phyloP scores from a whole-genome alignment of 2,888 invertebrate species.

The Serrognathus titanus region DNA sequence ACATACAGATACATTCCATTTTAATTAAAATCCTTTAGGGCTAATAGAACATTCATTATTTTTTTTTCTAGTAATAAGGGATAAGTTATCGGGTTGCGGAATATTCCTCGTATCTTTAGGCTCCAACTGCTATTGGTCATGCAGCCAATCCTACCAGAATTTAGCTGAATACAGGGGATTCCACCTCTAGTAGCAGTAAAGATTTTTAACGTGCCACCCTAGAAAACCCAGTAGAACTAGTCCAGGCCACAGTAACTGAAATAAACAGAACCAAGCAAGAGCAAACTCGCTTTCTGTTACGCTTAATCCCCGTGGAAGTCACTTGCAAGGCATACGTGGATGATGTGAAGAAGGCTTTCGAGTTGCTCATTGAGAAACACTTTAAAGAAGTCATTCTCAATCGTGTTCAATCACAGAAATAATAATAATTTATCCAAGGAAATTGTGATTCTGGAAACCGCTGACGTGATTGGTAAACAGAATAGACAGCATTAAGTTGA shows the following conservation, averaged over 20 bases:
- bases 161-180: too few species aligned
- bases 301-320: conserved; percentile 76
- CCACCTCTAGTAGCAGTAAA: too few species aligned
- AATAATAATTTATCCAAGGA: conserved; percentile 71
- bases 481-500: conserved; percentile 74
- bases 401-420: conserved; percentile 75
- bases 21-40: too few species aligned
- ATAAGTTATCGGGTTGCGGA: too few species aligned
- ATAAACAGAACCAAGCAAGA: conserved; percentile 64
- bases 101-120: too few species aligned
- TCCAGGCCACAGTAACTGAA: conserved; percentile 69
- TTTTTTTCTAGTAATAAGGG: too few species aligned
- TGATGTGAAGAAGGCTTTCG: conserved; percentile 55
- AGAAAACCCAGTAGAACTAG: conserved; percentile 70
- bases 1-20: too few species aligned
- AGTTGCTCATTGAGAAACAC: conserved; percentile 66
- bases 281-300: conserved; percentile 71
- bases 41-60: too few species aligned
- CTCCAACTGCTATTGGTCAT: too few species aligned
- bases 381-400: conserved; percentile 74
- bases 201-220: conserved; percentile 72
- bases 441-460: conserved; percentile 69
- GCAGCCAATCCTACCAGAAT: too few species aligned
- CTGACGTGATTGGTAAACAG: conserved; percentile 65
- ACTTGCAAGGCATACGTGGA: conserved; percentile 77